Evolutionary conservation across 1,140 invertebrate genomes (phyloP).

Genomic region (Drosophila paulistorum): DNA sequence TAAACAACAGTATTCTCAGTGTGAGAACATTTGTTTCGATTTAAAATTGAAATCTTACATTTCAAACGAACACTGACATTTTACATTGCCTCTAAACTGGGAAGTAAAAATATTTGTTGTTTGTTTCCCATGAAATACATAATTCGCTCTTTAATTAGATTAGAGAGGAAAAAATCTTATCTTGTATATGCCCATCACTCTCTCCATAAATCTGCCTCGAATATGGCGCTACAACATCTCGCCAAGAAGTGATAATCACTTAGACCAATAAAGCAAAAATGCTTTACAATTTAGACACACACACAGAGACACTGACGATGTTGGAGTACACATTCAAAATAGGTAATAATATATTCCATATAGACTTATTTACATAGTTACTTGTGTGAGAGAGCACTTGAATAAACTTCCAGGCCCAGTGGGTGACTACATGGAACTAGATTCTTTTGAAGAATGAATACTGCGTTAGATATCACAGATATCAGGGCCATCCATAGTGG

Average conservation of each 20-base stretch:
- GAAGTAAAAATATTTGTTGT: not conserved
- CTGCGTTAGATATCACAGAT: slow-evolving; percentile 24
- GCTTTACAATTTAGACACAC: slow-evolving; percentile 58
- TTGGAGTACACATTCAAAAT: slow-evolving; percentile 40
- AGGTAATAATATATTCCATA: not conserved
- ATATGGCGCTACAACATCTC: slow-evolving; percentile 57
- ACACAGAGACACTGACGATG: slow-evolving; percentile 17
- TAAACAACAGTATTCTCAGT: not conserved
- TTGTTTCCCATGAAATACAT: slow-evolving; percentile 2
- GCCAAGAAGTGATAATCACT: slow-evolving; percentile 71
- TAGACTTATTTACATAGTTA: not conserved
- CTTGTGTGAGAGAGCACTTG: slow-evolving; percentile 9
- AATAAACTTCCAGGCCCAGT: slow-evolving; percentile 15
- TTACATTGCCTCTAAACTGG: not conserved
- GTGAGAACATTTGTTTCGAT: not conserved
- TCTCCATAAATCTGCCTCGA: slow-evolving; percentile 35
- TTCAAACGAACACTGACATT: not conserved
- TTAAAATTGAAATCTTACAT: not conserved
- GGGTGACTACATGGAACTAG: slow-evolving; percentile 1
- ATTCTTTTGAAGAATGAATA: slow-evolving; percentile 12
- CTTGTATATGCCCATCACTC: not conserved
- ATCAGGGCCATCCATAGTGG: slow-evolving; percentile 17
- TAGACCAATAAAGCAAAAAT: slow-evolving; percentile 64
- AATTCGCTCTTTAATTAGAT: slow-evolving; percentile 26
- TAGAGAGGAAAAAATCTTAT: slow-evolving; percentile 12